Evolutionary conservation across 2,797 vertebrate genomes (phyloP).

Genomic region (Gila robusta): DNA sequence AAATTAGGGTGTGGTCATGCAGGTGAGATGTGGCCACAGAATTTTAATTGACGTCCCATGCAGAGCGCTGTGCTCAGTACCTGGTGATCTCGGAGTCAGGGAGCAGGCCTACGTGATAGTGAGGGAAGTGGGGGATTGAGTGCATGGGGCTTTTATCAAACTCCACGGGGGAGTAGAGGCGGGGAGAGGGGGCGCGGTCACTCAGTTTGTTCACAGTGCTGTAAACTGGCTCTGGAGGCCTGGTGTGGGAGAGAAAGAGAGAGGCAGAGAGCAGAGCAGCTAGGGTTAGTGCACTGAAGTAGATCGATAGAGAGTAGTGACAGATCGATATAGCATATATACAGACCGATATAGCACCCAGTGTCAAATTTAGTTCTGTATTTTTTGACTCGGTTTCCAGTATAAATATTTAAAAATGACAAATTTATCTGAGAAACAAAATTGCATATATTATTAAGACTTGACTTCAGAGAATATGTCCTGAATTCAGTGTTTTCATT

Average conservation of each 20-base stretch:
- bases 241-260: slow-evolving; percentile 77
- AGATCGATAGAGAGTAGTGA: slow-evolving; percentile 34
- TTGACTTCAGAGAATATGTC: not conserved
- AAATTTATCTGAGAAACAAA: not conserved
- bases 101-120: slow-evolving; percentile 95
- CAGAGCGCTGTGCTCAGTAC: slow-evolving; percentile 79
- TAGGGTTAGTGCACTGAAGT: slow-evolving; percentile 69
- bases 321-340: not conserved
- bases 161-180: slow-evolving; percentile 95
- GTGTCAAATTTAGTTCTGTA: not conserved
- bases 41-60: slow-evolving; percentile 6
- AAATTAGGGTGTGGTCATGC: slow-evolving; percentile 37
- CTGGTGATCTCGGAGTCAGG: slow-evolving; percentile 94
- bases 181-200: slow-evolving; percentile 94
- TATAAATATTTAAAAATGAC: not conserved
- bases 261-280: slow-evolving; percentile 76
- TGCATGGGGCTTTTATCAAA: slow-evolving; percentile 96
- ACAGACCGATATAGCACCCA: not conserved
- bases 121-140: slow-evolving; percentile 88
- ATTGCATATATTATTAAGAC: not conserved
- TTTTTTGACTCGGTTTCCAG: not conserved
- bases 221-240: slow-evolving; percentile 98
- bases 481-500: not conserved
- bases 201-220: slow-evolving; percentile 99
- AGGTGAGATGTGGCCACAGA: not conserved